Percentiles rank a stretch among this genome's conserved stretches.
These are phyloP conservation scores for Cheilosia soror DNA, from an alignment of 2,888 invertebrate species.

Conservation along the genomic window DNA sequence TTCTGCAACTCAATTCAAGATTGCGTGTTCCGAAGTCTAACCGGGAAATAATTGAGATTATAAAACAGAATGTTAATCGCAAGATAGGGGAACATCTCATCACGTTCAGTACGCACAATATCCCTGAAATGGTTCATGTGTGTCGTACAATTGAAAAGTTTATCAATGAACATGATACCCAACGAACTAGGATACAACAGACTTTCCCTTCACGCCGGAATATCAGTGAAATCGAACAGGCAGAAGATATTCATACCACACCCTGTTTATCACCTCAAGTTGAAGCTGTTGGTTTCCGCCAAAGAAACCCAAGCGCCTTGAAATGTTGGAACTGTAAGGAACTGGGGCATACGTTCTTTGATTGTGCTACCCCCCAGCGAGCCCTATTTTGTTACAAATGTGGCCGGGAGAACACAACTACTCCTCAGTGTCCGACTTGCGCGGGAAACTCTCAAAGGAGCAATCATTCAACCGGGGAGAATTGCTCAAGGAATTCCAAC, in stretches of 20 bases:
- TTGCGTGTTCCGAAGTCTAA: not conserved
- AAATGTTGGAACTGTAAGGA: slow-evolving; percentile 11
- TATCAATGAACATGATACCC: too few species aligned
- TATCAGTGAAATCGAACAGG: too few species aligned
- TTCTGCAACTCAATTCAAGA: not conserved
- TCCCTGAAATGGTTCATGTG: not conserved
- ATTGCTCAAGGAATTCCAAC: not conserved
- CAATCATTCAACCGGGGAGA: not conserved
- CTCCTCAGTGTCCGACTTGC: not conserved
- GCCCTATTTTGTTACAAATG: slow-evolving; percentile 13
- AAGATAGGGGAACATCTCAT: not conserved
- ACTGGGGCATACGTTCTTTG: not conserved
- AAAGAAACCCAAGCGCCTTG: not conserved
- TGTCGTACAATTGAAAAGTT: not conserved
- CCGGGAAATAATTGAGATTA: not conserved
- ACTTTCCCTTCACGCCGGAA: too few species aligned
- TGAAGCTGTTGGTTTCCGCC: not conserved
- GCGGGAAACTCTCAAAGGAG: slow-evolving; percentile 10
- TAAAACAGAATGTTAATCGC: not conserved
- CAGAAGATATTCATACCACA: too few species aligned
- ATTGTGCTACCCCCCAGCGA: not conserved
- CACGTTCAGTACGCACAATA: not conserved
- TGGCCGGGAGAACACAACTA: slow-evolving; percentile 6
- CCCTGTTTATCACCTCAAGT: too few species aligned
- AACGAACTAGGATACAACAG: too few species aligned